phyloP scores from a whole-genome alignment of 2,113 vertebrate genomes.

The Equus przewalskii region DNA sequence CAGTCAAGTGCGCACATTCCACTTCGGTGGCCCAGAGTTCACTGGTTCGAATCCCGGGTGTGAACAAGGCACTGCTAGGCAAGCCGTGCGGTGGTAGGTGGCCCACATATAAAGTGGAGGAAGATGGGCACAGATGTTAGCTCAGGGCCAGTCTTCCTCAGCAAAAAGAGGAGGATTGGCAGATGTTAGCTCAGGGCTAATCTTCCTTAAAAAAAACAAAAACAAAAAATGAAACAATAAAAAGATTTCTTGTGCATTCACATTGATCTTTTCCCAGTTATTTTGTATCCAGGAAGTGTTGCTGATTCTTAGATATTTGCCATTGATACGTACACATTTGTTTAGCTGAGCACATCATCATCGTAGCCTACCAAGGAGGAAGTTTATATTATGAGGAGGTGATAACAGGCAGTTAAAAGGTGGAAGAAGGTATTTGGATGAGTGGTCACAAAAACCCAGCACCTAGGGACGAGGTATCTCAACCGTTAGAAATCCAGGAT shows the following conservation, averaged over 20 bases:
- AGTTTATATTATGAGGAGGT: slow-evolving; percentile 17
- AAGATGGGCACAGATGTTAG: too few relatives aligned
- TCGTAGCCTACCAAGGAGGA: background rate
- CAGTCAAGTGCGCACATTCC: too few relatives aligned
- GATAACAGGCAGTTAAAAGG: slow-evolving; percentile 46
- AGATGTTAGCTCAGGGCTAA: too few relatives aligned
- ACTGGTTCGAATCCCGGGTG: too few relatives aligned
- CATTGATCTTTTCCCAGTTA: background rate
- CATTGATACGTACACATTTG: background rate
- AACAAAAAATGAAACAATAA: background rate
- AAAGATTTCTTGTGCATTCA: slow-evolving; percentile 28
- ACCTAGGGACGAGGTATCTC: slow-evolving; percentile 9
- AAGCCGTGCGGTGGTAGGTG: too few relatives aligned
- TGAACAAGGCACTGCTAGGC: too few relatives aligned
- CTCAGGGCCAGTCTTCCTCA: too few relatives aligned
- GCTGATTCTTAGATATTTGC: slow-evolving; percentile 42
- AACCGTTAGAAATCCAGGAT: slow-evolving; percentile 32
- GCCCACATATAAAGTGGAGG: too few relatives aligned
- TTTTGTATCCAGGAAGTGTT: slow-evolving; percentile 18
- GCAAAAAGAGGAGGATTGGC: too few relatives aligned
- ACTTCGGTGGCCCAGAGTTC: too few relatives aligned
- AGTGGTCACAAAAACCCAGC: slow-evolving; percentile 54
- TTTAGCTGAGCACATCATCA: slow-evolving; percentile 45
- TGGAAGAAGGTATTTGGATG: slow-evolving; percentile 45
- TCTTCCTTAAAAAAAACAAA: too few relatives aligned